Percentiles rank a stretch among this genome's conserved stretches.
These are phyloP conservation scores for Tenthredo amoena DNA, from an alignment of 2,888 invertebrate species.

Conservation along the genomic window DNA sequence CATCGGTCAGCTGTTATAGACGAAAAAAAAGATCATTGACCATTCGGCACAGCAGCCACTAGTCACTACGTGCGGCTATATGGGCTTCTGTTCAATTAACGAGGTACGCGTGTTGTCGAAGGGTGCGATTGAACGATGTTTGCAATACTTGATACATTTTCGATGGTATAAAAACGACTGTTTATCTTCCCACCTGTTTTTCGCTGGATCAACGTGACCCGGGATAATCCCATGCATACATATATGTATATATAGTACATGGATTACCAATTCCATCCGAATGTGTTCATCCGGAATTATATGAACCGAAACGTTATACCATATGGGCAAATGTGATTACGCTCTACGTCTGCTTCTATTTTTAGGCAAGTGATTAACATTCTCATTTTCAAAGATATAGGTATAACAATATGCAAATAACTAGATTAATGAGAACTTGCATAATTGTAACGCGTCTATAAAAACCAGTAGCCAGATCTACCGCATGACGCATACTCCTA, in stretches of 20 bases:
- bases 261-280: not conserved
- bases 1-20: not conserved
- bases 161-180: not conserved
- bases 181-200: not conserved
- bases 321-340: not conserved
- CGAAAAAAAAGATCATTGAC: not conserved
- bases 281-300: not conserved
- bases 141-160: not conserved
- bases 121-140: not conserved
- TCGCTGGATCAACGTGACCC: not conserved
- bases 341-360: not conserved
- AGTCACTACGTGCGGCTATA: not conserved
- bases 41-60: not conserved
- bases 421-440: not conserved
- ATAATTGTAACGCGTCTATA: not conserved
- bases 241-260: not conserved
- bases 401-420: constrained; percentile 5
- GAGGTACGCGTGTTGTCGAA: not conserved
- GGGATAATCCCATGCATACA: not conserved
- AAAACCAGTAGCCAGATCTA: not conserved
- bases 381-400: not conserved
- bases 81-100: not conserved
- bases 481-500: not conserved
- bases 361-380: not conserved
- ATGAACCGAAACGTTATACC: not conserved